Base-by-base conservation (phyloP, 2,888 invertebrate species). In the Thymelicus acteon region DNA sequence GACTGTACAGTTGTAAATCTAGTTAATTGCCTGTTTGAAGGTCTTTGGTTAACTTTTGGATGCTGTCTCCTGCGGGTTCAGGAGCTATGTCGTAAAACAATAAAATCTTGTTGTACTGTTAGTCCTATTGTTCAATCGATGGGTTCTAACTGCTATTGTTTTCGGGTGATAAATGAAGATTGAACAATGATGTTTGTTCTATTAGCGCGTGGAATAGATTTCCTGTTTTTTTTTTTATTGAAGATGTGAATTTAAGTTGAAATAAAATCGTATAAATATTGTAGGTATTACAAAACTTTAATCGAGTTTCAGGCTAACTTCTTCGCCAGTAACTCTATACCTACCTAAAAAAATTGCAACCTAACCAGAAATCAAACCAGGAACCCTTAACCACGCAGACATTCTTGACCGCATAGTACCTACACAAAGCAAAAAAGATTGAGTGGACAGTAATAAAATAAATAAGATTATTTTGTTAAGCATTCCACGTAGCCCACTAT, bases 21-120 rank as follows among this genome's bases (percentile, higher is more conserved):
- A 86, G 82, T 89, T 90, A 90, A 92, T 90, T 88, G 88, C 90
- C 82, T 78, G 80, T 82, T 85, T 76, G 78, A 85, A 83, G 78
- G 80, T 84, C 85, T 85, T 86, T 83, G 83, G 79, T 80, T 78
- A 82, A 86, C 88, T 88, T 88, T 85, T 85, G 89, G 91, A 81
- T 85, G 86, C 87, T 88, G 81, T 92, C 92, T 91, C 92, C 93
- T 91, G 90, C 85, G 86, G 90, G 86, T 87, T 83, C 91, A 82
- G 91, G 85, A 91, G 92, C 91, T 78, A 72, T 31, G 85, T 80
- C 77, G 87, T 93, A 91, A 92, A 92, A 92, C 90, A 92, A 93
- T 92, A 91, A 92, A 92, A 85, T 82, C 84, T 85, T 86, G 85
- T 83, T 86, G 82, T 88, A 88, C 90, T 87, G 89, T 90, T 89